Evolutionary conservation across 2,888 invertebrate species (phyloP).

Genomic region (Cataglyphis cursor): DNA sequence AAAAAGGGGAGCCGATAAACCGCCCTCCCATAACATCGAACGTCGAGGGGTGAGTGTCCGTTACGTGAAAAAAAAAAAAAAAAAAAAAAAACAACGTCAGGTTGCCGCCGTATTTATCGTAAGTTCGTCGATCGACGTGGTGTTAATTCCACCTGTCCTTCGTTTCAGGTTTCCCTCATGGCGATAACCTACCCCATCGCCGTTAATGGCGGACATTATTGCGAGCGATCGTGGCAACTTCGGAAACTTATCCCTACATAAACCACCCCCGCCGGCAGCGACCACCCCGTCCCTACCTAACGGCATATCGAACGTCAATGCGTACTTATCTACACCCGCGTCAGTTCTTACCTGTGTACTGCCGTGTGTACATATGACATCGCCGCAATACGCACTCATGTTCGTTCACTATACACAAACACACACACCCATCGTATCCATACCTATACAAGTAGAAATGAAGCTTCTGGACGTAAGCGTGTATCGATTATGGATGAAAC

Average conservation of each 20-base stretch:
- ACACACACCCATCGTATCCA: neutral
- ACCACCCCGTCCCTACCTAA: constrained; percentile 40
- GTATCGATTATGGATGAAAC: constrained; percentile 80
- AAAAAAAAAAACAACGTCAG: neutral
- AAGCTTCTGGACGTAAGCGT: constrained; percentile 62
- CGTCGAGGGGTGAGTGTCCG: constrained; percentile 39
- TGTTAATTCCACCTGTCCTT: constrained; percentile 83
- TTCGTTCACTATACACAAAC: constrained; percentile 12
- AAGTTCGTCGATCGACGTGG: constrained; percentile 76
- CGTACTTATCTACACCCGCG: constrained; percentile 70
- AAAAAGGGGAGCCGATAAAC: constrained; percentile 25
- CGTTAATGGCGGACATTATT: constrained; percentile 82
- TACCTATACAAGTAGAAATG: constrained; percentile 53
- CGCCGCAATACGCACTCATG: constrained; percentile 40
- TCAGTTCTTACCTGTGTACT: constrained; percentile 53
- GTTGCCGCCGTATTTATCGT: constrained; percentile 63
- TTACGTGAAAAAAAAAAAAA: constrained; percentile 32
- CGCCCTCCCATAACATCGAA: constrained; percentile 25
- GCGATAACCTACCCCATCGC: constrained; percentile 77
- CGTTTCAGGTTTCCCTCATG: constrained; percentile 75
- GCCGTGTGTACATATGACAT: constrained; percentile 37
- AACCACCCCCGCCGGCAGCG: constrained; percentile 42
- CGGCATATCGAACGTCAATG: constrained; percentile 76
- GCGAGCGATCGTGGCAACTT: constrained; percentile 80
- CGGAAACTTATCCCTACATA: constrained; percentile 73